Conservation (phyloP, 2,888 invertebrate genomes). For the Eupithecia exiguata region DNA sequence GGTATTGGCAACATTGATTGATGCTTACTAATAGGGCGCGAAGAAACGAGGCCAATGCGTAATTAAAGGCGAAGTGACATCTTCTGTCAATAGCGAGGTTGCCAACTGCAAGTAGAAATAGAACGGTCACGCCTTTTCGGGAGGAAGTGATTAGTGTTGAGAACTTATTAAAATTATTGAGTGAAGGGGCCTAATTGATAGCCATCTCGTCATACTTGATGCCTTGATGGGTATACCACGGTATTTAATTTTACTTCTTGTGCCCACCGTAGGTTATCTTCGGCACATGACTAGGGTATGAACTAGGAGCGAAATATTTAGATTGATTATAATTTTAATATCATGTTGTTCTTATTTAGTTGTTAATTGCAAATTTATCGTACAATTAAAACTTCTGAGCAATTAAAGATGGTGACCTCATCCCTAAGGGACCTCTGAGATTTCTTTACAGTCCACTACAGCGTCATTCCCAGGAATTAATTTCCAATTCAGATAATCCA, state of each 20-base stretch:
- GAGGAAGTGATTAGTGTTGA: constrained; percentile 81
- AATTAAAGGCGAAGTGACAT: constrained; percentile 83
- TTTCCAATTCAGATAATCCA: constrained; percentile 53
- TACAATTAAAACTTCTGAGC: not conserved
- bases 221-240: constrained; percentile 25
- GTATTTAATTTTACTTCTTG: constrained; percentile 47
- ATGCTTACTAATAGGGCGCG: constrained; percentile 84
- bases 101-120: constrained; percentile 73
- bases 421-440: not conserved
- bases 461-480: constrained; percentile 28
- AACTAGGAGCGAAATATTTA: not conserved
- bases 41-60: constrained; percentile 80
- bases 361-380: not conserved
- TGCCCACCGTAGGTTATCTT: not conserved
- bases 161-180: constrained; percentile 83
- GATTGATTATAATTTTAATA: not conserved
- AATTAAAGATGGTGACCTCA: not conserved
- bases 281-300: not conserved
- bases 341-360: not conserved
- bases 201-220: constrained; percentile 56
- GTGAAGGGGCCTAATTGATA: constrained; percentile 81
- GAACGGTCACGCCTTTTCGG: constrained; percentile 78
- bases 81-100: constrained; percentile 79
- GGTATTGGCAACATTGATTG: constrained; percentile 85
- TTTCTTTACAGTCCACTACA: not conserved